A percentile compares a stretch with the other conserved stretches of the same genome.
Conservation (phyloP, 2,797 vertebrate genomes). For the Malurus splendens region DNA sequence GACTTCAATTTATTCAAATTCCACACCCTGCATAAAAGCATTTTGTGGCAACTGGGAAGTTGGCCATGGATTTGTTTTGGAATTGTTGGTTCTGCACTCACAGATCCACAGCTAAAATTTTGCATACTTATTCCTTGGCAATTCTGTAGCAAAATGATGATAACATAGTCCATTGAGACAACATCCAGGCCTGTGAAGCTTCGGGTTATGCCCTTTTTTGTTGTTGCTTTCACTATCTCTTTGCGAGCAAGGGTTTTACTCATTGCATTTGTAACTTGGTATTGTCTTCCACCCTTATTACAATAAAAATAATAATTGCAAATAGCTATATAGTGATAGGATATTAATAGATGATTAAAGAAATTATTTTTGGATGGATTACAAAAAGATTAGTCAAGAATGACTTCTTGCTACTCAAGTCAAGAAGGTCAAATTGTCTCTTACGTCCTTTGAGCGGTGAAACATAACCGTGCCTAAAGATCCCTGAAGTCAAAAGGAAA, state of each 20-base stretch:
- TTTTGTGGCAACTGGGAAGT: not conserved
- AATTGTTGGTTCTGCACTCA: not conserved
- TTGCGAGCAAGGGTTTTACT: not conserved
- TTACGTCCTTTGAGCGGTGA: not conserved
- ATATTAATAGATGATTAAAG: constrained; percentile 15
- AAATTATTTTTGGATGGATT: not conserved
- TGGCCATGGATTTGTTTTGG: not conserved
- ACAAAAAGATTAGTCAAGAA: not conserved
- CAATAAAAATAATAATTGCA: not conserved
- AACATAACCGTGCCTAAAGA: not conserved
- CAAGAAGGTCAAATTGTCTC: not conserved
- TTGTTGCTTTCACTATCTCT: not conserved
- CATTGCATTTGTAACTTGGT: not conserved
- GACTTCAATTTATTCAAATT: not conserved
- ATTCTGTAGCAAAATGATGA: not conserved
- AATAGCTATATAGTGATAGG: not conserved
- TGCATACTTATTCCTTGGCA: not conserved
- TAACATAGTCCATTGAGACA: not conserved
- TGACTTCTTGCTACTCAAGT: not conserved
- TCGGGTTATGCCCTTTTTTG: not conserved
- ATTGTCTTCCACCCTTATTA: not conserved
- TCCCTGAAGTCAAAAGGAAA: not conserved
- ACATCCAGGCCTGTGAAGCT: not conserved
- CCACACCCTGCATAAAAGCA: not conserved
- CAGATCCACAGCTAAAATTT: not conserved